Percentiles rank a stretch among this genome's conserved stretches.
These are phyloP conservation scores for Mesaphorura yosii DNA, from an alignment of 1,140 invertebrate genomes.

Conservation along the genomic window DNA sequence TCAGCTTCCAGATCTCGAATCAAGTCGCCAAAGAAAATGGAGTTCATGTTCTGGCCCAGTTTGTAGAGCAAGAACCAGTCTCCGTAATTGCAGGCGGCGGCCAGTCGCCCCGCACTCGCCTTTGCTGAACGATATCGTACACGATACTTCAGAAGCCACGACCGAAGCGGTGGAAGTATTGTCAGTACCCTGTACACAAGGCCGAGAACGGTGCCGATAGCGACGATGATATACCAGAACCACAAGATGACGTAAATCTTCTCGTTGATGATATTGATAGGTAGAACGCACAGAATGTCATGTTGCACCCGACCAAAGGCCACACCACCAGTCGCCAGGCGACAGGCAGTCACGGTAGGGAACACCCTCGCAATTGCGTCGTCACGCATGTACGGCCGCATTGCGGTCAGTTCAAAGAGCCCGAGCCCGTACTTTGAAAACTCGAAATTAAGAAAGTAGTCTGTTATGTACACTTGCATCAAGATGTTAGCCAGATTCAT, in stretches of 20 bases:
- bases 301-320: conserved; percentile 32
- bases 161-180: conserved; percentile 45
- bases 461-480: conserved; percentile 80
- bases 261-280: conserved; percentile 83
- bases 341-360: conserved; percentile 11
- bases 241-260: conserved; percentile 87
- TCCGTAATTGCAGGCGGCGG: not conserved
- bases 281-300: conserved; percentile 72
- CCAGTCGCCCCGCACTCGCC: not conserved
- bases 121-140: not conserved
- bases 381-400: not conserved
- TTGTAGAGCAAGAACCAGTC: conserved; percentile 59
- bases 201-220: conserved; percentile 46
- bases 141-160: conserved; percentile 46
- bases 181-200: conserved; percentile 50
- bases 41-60: conserved; percentile 53
- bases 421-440: conserved; percentile 39
- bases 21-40: not conserved
- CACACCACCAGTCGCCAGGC: conserved; percentile 11
- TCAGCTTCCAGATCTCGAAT: not conserved
- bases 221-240: conserved; percentile 69
- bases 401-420: not conserved
- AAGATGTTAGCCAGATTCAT: conserved; percentile 79
- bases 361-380: conserved; percentile 13
- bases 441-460: conserved; percentile 74